Percentiles rank a stretch among this genome's conserved stretches.
Conservation (phyloP, 1,140 invertebrate species). For the Drosophila persimilis region DNA sequence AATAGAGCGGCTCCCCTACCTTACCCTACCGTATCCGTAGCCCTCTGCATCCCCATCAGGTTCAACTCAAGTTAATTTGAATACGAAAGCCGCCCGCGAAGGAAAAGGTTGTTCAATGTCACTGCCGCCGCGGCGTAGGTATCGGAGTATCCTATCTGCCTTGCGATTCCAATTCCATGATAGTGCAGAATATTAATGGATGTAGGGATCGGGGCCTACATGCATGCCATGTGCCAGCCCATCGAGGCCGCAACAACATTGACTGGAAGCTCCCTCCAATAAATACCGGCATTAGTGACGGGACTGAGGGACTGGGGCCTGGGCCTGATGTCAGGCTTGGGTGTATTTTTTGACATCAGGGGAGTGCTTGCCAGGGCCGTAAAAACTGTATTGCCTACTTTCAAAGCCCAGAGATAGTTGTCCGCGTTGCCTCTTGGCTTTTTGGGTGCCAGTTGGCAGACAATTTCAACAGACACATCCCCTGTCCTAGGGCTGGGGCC, state of each 20-base stretch:
- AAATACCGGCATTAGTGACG: constrained; percentile 60
- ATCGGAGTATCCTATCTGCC: constrained; percentile 17
- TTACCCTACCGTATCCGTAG: no score
- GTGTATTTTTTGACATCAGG: constrained; percentile 36
- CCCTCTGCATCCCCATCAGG: constrained; percentile 1
- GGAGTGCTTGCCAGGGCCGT: constrained; percentile 41
- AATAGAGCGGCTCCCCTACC: constrained; percentile 25
- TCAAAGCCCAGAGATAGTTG: neutral
- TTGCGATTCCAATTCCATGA: constrained; percentile 65
- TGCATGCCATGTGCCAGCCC: constrained; percentile 23
- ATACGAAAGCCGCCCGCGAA: constrained; percentile 40
- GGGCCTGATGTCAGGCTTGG: constrained; percentile 7
- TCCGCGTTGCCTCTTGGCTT: constrained; percentile 1
- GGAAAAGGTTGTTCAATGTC: constrained; percentile 66
- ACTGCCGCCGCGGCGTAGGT: constrained; percentile 6
- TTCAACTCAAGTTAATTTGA: constrained; percentile 62
- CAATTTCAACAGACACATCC: constrained; percentile 47
- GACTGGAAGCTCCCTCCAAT: constrained; percentile 39
- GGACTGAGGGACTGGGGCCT: no score
- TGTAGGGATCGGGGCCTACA: constrained; percentile 22
- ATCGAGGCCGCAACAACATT: constrained; percentile 33
- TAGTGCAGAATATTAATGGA: constrained; percentile 72
- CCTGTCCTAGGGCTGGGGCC: constrained; percentile 1
- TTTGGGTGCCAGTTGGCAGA: constrained; percentile 36
- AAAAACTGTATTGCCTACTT: constrained; percentile 54